Conservation (phyloP, 2,888 invertebrate species). For the Hetaerina titia region DNA sequence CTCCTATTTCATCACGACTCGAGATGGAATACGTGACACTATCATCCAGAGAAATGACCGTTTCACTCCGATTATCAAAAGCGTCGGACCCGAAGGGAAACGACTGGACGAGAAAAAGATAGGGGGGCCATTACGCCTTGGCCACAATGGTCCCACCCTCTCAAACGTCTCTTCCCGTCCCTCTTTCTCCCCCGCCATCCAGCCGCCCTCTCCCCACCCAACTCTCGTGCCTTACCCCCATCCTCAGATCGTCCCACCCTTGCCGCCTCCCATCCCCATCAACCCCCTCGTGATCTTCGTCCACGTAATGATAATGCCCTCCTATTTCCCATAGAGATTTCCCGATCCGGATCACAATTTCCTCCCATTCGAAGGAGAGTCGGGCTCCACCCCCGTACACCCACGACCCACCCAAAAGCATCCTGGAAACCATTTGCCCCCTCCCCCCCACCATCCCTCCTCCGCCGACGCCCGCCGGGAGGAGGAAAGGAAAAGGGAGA, state of each 20-base stretch:
- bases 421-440: neutral
- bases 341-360: conserved; percentile 59
- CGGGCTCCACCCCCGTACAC: neutral
- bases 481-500: neutral
- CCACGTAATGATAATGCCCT: conserved; percentile 5
- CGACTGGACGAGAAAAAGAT: neutral
- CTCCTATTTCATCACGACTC: conserved; percentile 63
- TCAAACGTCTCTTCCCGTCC: neutral
- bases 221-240: neutral
- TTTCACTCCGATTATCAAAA: conserved; percentile 63
- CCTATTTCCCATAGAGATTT: conserved; percentile 45
- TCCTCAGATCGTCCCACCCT: neutral
- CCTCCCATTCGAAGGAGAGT: neutral
- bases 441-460: neutral
- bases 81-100: conserved; percentile 50
- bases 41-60: conserved; percentile 52
- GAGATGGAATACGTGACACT: conserved; percentile 64
- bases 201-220: neutral
- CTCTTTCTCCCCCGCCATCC: neutral
- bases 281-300: neutral
- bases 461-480: no score
- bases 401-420: neutral
- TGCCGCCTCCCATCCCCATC: neutral
- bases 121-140: neutral
- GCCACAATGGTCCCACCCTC: neutral